Percentiles rank a stretch among this genome's conserved stretches.
Evolutionary conservation across 2,113 vertebrate species (phyloP).

Genomic region (Barnardius zonarius): DNA sequence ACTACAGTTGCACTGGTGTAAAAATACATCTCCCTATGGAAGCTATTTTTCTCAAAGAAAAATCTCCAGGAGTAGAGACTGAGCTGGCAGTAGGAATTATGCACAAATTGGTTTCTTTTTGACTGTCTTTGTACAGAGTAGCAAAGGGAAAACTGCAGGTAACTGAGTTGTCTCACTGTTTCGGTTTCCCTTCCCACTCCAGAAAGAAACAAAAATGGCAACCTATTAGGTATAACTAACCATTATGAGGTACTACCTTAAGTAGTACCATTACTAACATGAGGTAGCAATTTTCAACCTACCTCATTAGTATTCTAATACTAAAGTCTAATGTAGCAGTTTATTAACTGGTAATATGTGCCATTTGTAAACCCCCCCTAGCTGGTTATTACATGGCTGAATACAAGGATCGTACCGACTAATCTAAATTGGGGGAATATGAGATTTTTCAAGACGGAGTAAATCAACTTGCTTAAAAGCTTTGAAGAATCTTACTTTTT

Average conservation of each 20-base stretch:
- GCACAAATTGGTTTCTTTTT: not conserved
- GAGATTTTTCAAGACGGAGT: not conserved
- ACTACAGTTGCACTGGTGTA: not conserved
- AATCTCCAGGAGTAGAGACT: not conserved
- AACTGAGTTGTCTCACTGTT: not conserved
- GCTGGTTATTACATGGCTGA: not conserved
- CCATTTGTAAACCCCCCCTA: not conserved
- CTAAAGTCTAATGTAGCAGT: not conserved
- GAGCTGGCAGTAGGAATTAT: not conserved
- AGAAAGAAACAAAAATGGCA: not conserved
- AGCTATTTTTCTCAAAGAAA: not conserved
- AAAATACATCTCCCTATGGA: not conserved
- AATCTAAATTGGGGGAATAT: not conserved
- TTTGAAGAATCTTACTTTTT: not conserved
- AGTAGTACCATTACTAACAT: not conserved
- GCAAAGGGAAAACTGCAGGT: not conserved
- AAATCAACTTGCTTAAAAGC: conserved; percentile 27
- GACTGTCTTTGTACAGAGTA: not conserved
- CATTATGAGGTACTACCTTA: not conserved
- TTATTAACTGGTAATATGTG: not conserved
- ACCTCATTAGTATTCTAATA: not conserved
- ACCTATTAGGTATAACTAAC: not conserved
- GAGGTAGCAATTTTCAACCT: not conserved
- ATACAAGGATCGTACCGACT: not conserved
- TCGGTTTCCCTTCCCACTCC: not conserved